Evolutionary conservation across 2,888 invertebrate species (phyloP), one percentile per base, ranked within the genome.

Genomic region (Timandra comae): DNA sequence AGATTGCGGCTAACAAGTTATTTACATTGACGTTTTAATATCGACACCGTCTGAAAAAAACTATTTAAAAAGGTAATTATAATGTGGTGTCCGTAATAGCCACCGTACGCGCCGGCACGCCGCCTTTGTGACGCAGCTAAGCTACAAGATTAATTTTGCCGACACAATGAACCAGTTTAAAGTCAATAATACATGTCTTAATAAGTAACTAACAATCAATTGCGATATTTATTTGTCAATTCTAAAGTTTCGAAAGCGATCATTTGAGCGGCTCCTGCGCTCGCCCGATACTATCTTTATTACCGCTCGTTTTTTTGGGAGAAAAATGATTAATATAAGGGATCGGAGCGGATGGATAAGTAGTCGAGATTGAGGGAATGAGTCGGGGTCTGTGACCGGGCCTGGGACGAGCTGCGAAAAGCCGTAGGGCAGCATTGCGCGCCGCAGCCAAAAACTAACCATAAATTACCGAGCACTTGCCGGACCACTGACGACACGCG

Each of bases 1-100:
- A 85, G 85, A 84, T 85, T 81, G 85, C 85, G 80, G 84, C 85
- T 85, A 85, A 85, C 85, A 85, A 85, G 85, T 85, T 85, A 85
- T 84, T 85, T 85, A 85, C 85, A 80, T 84, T 85, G 85, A 85
- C 85, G 84, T 85, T 84, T 85, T 84, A 85, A 85, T 85, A 82
- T 79, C 81, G 67, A 74, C 72, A 71, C 57, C 61, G 63, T 35
- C 63, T 67, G 70, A 79, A 78, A 81, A 22, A 85, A 85, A 82
- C 82, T 78, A 81, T 82, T 84, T 79, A 81, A 85, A 85, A 85
- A 81, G 69, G 75, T 84, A 85, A 84, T 85, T 84, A 82, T 79
- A 82, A 81, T 64, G 64, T 66, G 71, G 78, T 72, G 71, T 67
- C 66, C 60, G 78, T 81, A 82, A 82, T 78, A 76, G 80, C 70